A percentile compares a stretch with the other conserved stretches of the same genome.
Conservation (phyloP, 2,797 vertebrate genomes). For the Lithobates pipiens region DNA sequence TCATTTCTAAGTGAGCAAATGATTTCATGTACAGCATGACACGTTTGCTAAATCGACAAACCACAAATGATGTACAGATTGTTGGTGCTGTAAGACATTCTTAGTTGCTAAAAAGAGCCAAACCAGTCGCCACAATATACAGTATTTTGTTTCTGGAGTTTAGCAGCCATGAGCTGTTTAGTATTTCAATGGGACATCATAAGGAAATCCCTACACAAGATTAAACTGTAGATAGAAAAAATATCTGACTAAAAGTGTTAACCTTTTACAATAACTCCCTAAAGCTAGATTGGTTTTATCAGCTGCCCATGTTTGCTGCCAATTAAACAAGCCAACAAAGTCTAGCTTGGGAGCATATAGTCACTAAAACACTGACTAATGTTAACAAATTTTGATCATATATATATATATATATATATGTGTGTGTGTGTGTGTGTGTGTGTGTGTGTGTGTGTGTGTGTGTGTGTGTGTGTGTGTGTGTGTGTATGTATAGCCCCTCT, state of each 20-base stretch:
- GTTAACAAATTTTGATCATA: no score
- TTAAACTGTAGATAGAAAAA: constrained; percentile 22
- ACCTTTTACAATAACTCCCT: neutral
- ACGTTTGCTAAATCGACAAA: neutral
- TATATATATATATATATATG: no score
- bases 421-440: no score
- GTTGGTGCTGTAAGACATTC: neutral
- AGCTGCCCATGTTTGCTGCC: neutral
- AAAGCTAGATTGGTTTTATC: neutral
- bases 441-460: no score
- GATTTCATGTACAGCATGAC: neutral
- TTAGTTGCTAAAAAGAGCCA: constrained; percentile 37
- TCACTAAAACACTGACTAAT: no score
- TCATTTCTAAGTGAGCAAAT: neutral
- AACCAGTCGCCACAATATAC: constrained; percentile 28
- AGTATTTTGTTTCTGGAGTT: constrained; percentile 27
- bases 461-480: no score
- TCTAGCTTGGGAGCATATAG: no score
- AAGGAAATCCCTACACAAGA: constrained; percentile 24
- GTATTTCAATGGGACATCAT: constrained; percentile 18
- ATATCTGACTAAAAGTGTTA: neutral
- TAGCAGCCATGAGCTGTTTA: constrained; percentile 24
- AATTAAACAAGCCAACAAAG: neutral
- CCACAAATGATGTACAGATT: constrained; percentile 34
- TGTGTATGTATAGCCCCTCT: no score